Base-by-base conservation (phyloP, 2,888 invertebrate species). In the Cloeon dipterum region DNA sequence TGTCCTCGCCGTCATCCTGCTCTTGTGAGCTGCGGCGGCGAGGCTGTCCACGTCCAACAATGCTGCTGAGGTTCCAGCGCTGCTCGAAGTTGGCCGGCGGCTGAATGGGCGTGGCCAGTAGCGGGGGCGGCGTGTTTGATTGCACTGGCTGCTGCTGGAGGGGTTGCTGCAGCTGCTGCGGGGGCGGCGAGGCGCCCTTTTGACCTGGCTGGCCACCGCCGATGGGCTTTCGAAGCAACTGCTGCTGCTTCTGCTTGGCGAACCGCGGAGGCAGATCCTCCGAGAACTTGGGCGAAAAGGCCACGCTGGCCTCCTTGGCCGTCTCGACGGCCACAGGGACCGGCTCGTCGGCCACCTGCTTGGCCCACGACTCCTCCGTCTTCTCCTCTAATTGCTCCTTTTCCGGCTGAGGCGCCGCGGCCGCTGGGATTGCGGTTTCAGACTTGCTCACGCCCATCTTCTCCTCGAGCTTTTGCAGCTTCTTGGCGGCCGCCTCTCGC, bases 401-500 rank as follows among this genome's bases (percentile, higher is more conserved):
- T n/a, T 34, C 36, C 5, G 32, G 32, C 36, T 26, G n/a, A n/a
- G n/a, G n/a, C n/a, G n/a, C n/a, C n/a, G n/a, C n/a, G n/a, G n/a
- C n/a, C n/a, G n/a, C n/a, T n/a, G n/a, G n/a, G n/a, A n/a, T n/a
- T n/a, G n/a, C n/a, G n/a, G n/a, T n/a, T n/a, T n/a, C n/a, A n/a
- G n/a, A n/a, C n/a, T n/a, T n/a, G n/a, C n/a, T n/a, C 41, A 62
- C 66, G 42, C 65, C 66, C 42, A 68, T 55, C 49, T 72, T 71
- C 51, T 74, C 70, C 47, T 76, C 74, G 4, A 76, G 55, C 48
- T 69, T 68, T 47, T 70, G 68, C 39, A 75, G 53, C 48, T 77
- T 76, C 46, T 74, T 74, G 26, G 67, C 67, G 17, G 70, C 65
- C 7, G 59, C 62, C 53, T 58, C 67, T 46, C 70, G 70, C 11